These are phyloP conservation scores for Trissolcus basalis DNA, from an alignment of 1,140 invertebrate species.

Conservation along the genomic window DNA sequence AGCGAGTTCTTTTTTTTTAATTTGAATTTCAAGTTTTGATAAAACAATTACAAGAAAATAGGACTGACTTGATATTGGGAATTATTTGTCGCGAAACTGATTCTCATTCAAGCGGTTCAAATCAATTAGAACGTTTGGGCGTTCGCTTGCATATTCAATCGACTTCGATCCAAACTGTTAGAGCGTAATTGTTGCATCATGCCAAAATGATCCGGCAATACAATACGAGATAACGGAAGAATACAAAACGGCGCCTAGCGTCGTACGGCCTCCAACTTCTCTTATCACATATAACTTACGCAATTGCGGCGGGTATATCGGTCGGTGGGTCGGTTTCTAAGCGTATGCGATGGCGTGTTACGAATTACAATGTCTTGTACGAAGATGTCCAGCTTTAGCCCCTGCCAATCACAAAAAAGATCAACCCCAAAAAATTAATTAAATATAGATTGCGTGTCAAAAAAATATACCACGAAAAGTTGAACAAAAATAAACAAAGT, in stretches of 20 bases:
- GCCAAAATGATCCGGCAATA: slow-evolving; percentile 21
- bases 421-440: not conserved
- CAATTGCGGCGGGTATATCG: slow-evolving; percentile 59
- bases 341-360: slow-evolving; percentile 33
- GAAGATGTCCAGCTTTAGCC: slow-evolving; percentile 31
- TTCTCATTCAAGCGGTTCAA: slow-evolving; percentile 16
- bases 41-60: not conserved
- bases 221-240: slow-evolving; percentile 53
- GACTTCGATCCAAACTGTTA: slow-evolving; percentile 2
- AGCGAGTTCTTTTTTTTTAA: too few relatives aligned
- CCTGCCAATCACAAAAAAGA: not conserved
- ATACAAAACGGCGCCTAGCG: slow-evolving; percentile 45
- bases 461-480: too few relatives aligned
- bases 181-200: slow-evolving; percentile 38
- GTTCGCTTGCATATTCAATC: slow-evolving; percentile 10
- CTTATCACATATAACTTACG: slow-evolving; percentile 59
- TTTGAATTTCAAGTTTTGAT: not conserved
- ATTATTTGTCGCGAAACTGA: slow-evolving; percentile 12
- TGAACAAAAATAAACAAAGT: too few relatives aligned
- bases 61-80: not conserved
- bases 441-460: not conserved
- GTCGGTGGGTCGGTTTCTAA: slow-evolving; percentile 61
- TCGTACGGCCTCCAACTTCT: slow-evolving; percentile 48
- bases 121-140: slow-evolving; percentile 25
- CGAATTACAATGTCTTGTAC: slow-evolving; percentile 40